Evolutionary conservation across 2,888 invertebrate genomes (phyloP).

Genomic region (Leptura quadrifasciata): DNA sequence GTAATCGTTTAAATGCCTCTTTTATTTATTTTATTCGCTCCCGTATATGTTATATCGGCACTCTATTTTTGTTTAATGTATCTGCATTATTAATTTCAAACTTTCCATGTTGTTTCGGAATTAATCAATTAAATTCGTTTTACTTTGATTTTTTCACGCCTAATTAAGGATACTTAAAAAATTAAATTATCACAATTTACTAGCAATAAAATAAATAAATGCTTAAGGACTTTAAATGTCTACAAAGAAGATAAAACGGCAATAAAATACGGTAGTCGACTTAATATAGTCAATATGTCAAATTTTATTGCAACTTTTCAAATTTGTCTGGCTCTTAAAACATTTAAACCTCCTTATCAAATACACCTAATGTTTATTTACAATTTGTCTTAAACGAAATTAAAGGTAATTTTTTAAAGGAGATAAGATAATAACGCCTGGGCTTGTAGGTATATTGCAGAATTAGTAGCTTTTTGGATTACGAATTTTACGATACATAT

Average conservation of each 20-base stretch:
- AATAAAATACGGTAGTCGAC: constrained; percentile 57
- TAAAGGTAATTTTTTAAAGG: constrained; percentile 43
- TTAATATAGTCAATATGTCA: constrained; percentile 54
- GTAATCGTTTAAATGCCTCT: constrained; percentile 1
- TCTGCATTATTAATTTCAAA: background rate
- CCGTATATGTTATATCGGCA: constrained; percentile 5
- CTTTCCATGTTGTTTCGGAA: background rate
- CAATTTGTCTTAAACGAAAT: constrained; percentile 47
- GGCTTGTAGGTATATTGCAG: constrained; percentile 27
- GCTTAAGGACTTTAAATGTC: constrained; percentile 42
- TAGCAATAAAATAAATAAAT: constrained; percentile 46
- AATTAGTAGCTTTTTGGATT: constrained; percentile 25
- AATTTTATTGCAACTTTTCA: constrained; percentile 55
- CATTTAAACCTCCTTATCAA: constrained; percentile 34
- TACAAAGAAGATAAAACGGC: constrained; percentile 52
- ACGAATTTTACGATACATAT: constrained; percentile 23
- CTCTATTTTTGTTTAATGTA: background rate
- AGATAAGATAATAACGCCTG: constrained; percentile 50
- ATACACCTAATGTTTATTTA: constrained; percentile 48
- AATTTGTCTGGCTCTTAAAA: constrained; percentile 43
- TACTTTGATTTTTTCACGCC: constrained; percentile 34
- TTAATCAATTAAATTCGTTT: background rate
- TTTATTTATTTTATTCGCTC: constrained; percentile 6
- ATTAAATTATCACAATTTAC: constrained; percentile 42
- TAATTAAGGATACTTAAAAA: constrained; percentile 33